Base-by-base conservation (phyloP, 2,888 invertebrate genomes). In the Nebria salina region DNA sequence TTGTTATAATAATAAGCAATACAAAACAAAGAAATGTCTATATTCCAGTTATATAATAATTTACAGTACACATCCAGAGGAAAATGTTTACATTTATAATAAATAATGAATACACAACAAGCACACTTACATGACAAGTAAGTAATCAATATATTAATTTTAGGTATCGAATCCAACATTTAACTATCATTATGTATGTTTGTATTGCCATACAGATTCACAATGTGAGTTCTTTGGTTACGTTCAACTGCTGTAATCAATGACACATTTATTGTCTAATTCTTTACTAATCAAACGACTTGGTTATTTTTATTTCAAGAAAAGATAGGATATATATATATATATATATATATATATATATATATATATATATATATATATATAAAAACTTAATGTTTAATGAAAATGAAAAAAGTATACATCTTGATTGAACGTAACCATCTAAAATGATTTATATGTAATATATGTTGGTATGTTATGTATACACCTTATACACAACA, bases 11-110 rank as follows among this genome's bases (percentile, higher is more conserved):
- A 20, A 20, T 66, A 25, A 66, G 68, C 7, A 6, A 13, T 8
- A 25, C 13, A 43, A 43, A 43, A 80, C 75, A 20, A 64, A 25
- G 66, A 42, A 76, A 76, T 76, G n/a, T 80, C 20, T 74, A 74
- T 81, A 73, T 76, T 65, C 72, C 70, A 41, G 65, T 81, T 34
- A 81, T 76, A 26, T 81, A 81, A 75, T 72, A 72, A 74, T 79
- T 81, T 81, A 76, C 72, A 81, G 76, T 76, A 81, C 81, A 81
- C 81, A 66, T 72, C 76, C 72, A 76, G 76, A 76, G 76, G 68
- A 72, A 54, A 75, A 81, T 81, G 76, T 81, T 81, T 76, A 81
- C 81, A 81, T 81, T 81, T 81, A 20, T 20, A 20, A 1, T 20
- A 20, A 20, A 20, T 20, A 20, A 81, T 76, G 75, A 77, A 73